Percentiles rank a stretch among this genome's conserved stretches.
Evolutionary conservation across 1,140 invertebrate genomes (phyloP).

Genomic region (Lepidostoma basale): DNA sequence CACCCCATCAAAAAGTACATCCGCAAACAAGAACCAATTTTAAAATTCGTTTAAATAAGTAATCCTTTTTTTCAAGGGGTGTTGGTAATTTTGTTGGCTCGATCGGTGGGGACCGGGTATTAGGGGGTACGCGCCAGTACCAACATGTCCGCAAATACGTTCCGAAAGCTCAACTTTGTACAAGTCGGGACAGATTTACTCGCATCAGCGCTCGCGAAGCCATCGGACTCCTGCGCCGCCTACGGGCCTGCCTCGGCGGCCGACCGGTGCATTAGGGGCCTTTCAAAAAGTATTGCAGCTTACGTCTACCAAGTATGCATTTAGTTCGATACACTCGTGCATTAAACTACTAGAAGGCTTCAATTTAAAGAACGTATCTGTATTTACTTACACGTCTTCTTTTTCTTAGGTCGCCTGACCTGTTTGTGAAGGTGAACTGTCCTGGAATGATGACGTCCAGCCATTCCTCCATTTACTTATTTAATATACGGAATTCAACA

Average conservation of each 20-base stretch:
- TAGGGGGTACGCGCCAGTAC: conserved; percentile 24
- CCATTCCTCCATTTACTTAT: too few relatives aligned
- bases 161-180: conserved; percentile 46
- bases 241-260: conserved; percentile 5
- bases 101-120: neutral
- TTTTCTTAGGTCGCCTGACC: too few relatives aligned
- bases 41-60: too few relatives aligned
- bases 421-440: too few relatives aligned
- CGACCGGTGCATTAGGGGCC: conserved; percentile 12
- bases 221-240: conserved; percentile 13
- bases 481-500: too few relatives aligned
- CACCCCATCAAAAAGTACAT: neutral
- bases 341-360: too few relatives aligned
- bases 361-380: too few relatives aligned
- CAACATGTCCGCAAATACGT: conserved; percentile 42
- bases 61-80: neutral
- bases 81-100: neutral
- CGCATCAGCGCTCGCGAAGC: conserved; percentile 37
- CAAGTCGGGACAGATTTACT: conserved; percentile 44
- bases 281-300: too few relatives aligned
- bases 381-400: too few relatives aligned
- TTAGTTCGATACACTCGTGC: too few relatives aligned
- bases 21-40: neutral
- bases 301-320: too few relatives aligned
- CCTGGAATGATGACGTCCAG: too few relatives aligned